These are phyloP conservation scores for Oscheius sp. DNA, from an alignment of 1,140 invertebrate genomes.

Conservation along the genomic window DNA sequence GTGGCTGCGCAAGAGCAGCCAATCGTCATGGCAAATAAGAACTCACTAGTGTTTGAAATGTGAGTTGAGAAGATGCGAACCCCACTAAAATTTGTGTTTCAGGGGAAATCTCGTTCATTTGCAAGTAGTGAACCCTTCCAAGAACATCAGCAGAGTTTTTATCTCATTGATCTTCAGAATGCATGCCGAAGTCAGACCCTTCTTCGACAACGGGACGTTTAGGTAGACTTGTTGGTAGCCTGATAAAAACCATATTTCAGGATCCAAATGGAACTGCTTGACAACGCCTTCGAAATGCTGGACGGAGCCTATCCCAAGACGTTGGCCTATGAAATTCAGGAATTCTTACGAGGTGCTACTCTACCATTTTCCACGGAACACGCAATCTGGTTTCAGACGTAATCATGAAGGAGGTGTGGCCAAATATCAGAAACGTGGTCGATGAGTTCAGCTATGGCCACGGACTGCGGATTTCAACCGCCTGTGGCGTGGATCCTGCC, in stretches of 20 bases:
- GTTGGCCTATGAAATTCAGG: conserved; percentile 54
- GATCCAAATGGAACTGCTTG: conserved; percentile 52
- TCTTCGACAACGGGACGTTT: conserved; percentile 57
- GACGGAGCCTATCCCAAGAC: conserved; percentile 52
- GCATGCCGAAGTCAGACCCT: conserved; percentile 45
- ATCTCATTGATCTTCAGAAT: conserved; percentile 49
- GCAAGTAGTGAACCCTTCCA: conserved; percentile 54
- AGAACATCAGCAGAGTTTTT: conserved; percentile 50
- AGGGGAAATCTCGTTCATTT: conserved; percentile 53
- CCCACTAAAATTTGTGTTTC: conserved; percentile 31
- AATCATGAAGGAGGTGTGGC: conserved; percentile 59
- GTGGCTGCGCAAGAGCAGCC: conserved; percentile 54
- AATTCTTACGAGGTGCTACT: conserved; percentile 56
- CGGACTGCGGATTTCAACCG: conserved; percentile 47
- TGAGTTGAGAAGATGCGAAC: conserved; percentile 22
- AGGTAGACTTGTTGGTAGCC: conserved; percentile 17
- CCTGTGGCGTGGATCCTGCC: conserved; percentile 55
- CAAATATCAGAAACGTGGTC: conserved; percentile 50
- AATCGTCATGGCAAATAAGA: conserved; percentile 44
- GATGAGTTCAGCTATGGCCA: conserved; percentile 53
- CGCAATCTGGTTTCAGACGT: conserved; percentile 45
- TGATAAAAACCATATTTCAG: neutral
- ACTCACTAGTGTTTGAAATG: conserved; percentile 51
- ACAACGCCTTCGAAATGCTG: conserved; percentile 52
- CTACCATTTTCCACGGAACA: neutral